Evolutionary conservation across 1,140 invertebrate species (phyloP), one percentile per base, ranked within the genome.

Genomic region (Drosophila asahinai): DNA sequence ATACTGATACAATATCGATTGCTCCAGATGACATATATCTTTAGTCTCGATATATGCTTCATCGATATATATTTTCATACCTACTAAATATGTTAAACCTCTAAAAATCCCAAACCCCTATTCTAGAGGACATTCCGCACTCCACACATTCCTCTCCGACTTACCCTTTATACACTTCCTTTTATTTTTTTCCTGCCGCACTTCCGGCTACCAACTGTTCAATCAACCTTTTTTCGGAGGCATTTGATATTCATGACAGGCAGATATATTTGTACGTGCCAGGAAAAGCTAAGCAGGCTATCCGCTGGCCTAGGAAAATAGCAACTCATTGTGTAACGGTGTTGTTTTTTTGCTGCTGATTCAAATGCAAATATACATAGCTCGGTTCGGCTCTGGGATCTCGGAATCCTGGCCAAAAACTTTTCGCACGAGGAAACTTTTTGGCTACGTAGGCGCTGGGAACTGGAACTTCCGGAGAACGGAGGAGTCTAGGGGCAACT

Each of bases 201-300:
- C 75, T 77, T 78, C 75, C 75, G 43, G 61, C 72, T 67, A 22
- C 36, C 75, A 77, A 77, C 74, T 87, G 80, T 84, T 83, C 86
- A 89, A 89, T 89, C 86, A 86, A 72, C 67, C 59, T 74, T 77
- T 77, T 67, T 76, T 65, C 57, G 83, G 33, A 55, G 63, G 73
- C 81, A 89, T 89, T 87, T 89, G 81, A 78, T 78, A 87, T 87
- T 87, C 84, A 87, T 87, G 84, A 76, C 84, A 81, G 77, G 76
- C 80, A 78, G 74, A 83, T 73, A 83, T 61, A 81, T 87, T 83
- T 81, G 86, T 89, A 87, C 84, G 84, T 87, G 84, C 81, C 84
- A 55, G 73, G 84, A 87, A 87, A 89, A 80, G 77, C 63, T 89
- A 89, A 84, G 63, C 80, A 87, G 83, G 64, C 83, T 25, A 47